phyloP scores from a whole-genome alignment of 2,888 invertebrate genomes.

The Leucozona laternaria region DNA sequence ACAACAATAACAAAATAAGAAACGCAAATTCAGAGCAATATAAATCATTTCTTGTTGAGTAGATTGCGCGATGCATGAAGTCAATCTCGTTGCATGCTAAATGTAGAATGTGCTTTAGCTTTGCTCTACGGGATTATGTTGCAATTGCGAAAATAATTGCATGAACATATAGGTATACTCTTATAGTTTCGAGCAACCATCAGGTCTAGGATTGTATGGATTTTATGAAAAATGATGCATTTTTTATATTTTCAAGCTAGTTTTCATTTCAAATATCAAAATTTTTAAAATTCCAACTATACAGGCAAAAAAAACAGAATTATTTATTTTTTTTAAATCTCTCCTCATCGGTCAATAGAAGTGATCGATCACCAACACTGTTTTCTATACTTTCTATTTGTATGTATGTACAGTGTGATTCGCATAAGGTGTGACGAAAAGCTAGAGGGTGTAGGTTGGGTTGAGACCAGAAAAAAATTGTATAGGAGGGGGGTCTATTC shows the following conservation, averaged over 20 bases:
- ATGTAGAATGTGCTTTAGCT: slow-evolving; percentile 45
- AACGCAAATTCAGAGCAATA: slow-evolving; percentile 59
- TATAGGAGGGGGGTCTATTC: too few species aligned
- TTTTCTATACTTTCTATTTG: too few species aligned
- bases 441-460: too few species aligned
- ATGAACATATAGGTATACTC: background rate
- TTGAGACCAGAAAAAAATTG: too few species aligned
- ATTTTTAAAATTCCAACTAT: too few species aligned
- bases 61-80: slow-evolving; percentile 73
- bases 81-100: slow-evolving; percentile 73
- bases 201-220: background rate
- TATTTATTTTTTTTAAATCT: too few species aligned
- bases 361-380: too few species aligned
- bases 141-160: slow-evolving; percentile 46
- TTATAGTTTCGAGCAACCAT: background rate
- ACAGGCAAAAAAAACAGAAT: too few species aligned
- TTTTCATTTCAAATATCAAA: background rate
- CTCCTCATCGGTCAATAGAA: too few species aligned
- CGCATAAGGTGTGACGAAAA: too few species aligned
- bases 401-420: too few species aligned
- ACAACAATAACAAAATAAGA: slow-evolving; percentile 40
- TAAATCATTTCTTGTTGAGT: slow-evolving; percentile 75
- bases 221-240: background rate
- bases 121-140: slow-evolving; percentile 38
- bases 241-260: background rate